Percentiles rank a stretch among this genome's conserved stretches.
Evolutionary conservation across 1,140 invertebrate species (phyloP).

Genomic region (Oncopodura yosiiana): DNA sequence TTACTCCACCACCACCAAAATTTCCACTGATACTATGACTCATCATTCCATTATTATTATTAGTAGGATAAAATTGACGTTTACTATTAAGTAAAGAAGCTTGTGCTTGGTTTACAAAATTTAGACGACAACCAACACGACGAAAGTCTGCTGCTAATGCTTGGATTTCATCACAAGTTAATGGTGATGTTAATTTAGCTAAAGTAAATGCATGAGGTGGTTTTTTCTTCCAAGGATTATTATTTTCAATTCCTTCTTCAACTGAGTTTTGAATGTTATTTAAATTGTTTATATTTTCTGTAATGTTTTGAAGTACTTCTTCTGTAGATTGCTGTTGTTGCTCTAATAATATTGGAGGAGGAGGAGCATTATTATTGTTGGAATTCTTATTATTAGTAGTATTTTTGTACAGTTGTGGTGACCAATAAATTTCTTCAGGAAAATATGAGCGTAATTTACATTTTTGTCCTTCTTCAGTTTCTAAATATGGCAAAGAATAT

Average conservation of each 20-base stretch:
- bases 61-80: slow-evolving; percentile 9
- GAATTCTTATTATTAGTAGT: slow-evolving; percentile 9
- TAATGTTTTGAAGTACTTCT: too few species aligned
- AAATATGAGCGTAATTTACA: slow-evolving; percentile 68
- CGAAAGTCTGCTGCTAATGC: slow-evolving; percentile 71
- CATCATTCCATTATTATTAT: slow-evolving; percentile 8
- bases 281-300: too few species aligned
- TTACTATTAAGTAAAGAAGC: slow-evolving; percentile 3
- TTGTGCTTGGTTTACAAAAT: slow-evolving; percentile 36
- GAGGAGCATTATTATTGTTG: too few species aligned
- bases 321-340: too few species aligned
- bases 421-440: slow-evolving; percentile 68
- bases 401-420: slow-evolving; percentile 42
- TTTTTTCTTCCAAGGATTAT: slow-evolving; percentile 2
- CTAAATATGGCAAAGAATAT: slow-evolving; percentile 75
- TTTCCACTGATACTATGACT: slow-evolving; percentile 23
- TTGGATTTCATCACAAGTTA: slow-evolving; percentile 52
- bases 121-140: slow-evolving; percentile 66
- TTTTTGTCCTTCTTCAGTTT: slow-evolving; percentile 68
- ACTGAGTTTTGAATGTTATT: too few species aligned
- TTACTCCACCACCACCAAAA: background rate
- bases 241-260: background rate
- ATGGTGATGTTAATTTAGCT: slow-evolving; percentile 54
- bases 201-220: slow-evolving; percentile 61
- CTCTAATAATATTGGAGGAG: too few species aligned